A percentile compares a stretch with the other conserved stretches of the same genome.
These are phyloP conservation scores for Sylvilagus floridanus DNA, from an alignment of 2,797 vertebrate genomes.

Conservation along the genomic window DNA sequence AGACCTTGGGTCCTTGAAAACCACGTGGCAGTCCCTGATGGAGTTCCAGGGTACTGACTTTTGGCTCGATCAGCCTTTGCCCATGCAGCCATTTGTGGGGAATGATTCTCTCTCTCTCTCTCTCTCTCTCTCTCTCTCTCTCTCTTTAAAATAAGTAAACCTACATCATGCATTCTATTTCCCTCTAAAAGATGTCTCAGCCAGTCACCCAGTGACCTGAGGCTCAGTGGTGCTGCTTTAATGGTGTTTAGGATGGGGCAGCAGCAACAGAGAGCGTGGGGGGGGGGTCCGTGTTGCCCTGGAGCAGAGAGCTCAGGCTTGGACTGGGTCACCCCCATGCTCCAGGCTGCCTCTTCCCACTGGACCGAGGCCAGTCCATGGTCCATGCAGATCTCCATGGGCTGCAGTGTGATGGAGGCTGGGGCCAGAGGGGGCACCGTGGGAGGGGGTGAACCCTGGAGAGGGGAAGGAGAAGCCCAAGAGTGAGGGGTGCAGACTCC, in stretches of 20 bases:
- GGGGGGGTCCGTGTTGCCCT: rapidly evolving
- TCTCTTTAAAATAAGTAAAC: no score
- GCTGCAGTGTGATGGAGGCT: constrained; percentile 61
- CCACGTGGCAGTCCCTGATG: no score
- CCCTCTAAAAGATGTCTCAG: background rate
- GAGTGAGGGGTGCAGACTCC: background rate
- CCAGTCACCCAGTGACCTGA: background rate
- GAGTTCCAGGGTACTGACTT: no score
- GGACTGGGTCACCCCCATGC: rapidly evolving
- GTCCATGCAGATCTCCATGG: constrained; percentile 85
- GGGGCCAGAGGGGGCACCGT: constrained; percentile 49
- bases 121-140: no score
- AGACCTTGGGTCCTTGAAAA: no score
- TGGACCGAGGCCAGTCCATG: constrained; percentile 30
- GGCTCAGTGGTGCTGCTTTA: constrained; percentile 59
- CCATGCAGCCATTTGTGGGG: no score
- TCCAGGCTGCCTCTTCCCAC: constrained; percentile 24
- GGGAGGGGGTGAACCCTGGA: constrained; percentile 25
- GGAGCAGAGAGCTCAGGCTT: background rate
- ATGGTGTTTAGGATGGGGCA: background rate
- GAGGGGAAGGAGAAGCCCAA: background rate
- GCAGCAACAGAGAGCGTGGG: background rate
- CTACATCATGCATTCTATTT: background rate
- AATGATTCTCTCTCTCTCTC: no score
- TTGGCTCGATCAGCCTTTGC: no score